Base-by-base conservation (phyloP, 2,888 invertebrate species). In the Andricus curvator region DNA sequence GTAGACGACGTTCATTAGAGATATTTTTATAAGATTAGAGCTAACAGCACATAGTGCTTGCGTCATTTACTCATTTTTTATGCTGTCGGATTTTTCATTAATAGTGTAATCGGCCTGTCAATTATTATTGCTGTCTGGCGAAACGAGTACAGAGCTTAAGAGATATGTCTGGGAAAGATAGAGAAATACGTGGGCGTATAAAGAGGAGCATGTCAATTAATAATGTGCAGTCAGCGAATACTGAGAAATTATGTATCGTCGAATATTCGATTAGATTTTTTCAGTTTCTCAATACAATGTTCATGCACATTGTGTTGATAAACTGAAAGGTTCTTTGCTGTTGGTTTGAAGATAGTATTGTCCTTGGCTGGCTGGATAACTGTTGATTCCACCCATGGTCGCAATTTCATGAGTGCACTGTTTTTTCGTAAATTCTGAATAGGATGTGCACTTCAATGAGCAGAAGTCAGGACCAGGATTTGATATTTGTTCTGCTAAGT, bases 111-210 rank as follows among this genome's bases (percentile, higher is more conserved):
- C 48, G 25, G 22, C 25, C 48, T 70, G 68, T 48, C 29, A 70
- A 70, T 70, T 51, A 70, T 51, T 70, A 48, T 48, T 70, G 44
- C 68, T 51, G 48, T 70, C 68, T 9, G 48, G 17, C 25, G 25
- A 17, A 70, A 70, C 29, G 48, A 17, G 48, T 48, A 70, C 29
- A 70, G 25, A 17, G 29, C 68, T 70, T 20, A 51, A 70, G 68
- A 70, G 68, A 70, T 70, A 70, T 17, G 48, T 51, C 29, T 70
- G 68, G 68, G 8, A 29, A 70, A 29, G 48, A 70, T 48, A 70
- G 17, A 48, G 17, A 29, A 44, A 70, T 29, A 68, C 44, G 29
- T 25, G 48, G 29, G 25, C 68, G 68, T 70, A 51, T 70, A 70
- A 70, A 51, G 20, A 48, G 25, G 29, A 70, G 48, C 48, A 25